A percentile compares a stretch with the other conserved stretches of the same genome.
These are phyloP conservation scores for Sporophila hypoxantha DNA, from an alignment of 2,113 vertebrate species.

Conservation along the genomic window DNA sequence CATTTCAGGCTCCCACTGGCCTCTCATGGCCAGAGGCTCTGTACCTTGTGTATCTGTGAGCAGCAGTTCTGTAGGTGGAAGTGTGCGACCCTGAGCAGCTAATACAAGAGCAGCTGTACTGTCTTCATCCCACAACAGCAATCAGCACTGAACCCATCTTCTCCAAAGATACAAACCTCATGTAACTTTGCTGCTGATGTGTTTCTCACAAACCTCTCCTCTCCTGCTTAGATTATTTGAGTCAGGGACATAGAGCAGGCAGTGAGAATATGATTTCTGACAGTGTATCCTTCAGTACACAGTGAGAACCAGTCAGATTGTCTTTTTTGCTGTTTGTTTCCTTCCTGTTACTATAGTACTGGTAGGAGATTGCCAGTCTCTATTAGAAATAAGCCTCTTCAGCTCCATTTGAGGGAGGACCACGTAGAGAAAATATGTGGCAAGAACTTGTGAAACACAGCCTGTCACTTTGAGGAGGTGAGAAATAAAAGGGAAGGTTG, in stretches of 20 bases:
- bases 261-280: background rate
- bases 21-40: background rate
- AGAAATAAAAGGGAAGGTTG: background rate
- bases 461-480: constrained; percentile 4
- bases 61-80: background rate
- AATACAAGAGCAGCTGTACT: background rate
- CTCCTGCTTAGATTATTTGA: background rate
- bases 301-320: background rate
- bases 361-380: background rate
- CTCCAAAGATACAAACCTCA: background rate
- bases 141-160: background rate
- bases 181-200: background rate
- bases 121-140: background rate
- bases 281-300: background rate
- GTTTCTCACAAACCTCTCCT: background rate
- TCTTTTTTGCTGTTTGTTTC: background rate
- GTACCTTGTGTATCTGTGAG: fast-evolving
- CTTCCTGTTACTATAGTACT: background rate
- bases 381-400: background rate
- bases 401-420: background rate
- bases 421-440: background rate
- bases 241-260: background rate
- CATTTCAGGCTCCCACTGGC: background rate
- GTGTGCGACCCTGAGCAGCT: background rate
- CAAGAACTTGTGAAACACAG: background rate